phyloP scores from a whole-genome alignment of 2,797 vertebrate species.

The Masticophis lateralis region DNA sequence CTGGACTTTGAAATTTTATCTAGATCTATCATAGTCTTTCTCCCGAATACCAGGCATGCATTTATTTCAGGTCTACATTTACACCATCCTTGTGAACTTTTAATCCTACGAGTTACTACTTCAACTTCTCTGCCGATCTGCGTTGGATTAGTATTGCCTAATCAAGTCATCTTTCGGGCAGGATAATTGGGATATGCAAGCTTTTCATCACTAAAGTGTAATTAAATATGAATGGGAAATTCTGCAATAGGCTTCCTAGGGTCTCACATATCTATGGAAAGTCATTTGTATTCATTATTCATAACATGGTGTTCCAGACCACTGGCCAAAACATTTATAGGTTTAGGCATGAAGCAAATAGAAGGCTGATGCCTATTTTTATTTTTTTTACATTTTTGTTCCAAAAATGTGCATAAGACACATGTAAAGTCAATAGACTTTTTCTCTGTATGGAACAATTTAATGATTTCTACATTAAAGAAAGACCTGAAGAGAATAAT shows the following conservation, averaged over 20 bases:
- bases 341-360: neutral
- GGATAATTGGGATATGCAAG: neutral
- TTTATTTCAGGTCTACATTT: neutral
- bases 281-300: neutral
- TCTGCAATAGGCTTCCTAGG: neutral
- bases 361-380: neutral
- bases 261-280: neutral
- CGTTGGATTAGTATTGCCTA: neutral
- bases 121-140: neutral
- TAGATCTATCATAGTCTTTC: neutral
- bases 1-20: neutral
- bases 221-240: neutral
- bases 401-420: constrained; percentile 42
- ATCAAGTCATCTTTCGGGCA: neutral
- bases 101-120: neutral
- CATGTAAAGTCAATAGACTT: constrained; percentile 46
- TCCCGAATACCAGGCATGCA: neutral
- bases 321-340: rapidly evolving
- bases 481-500: neutral
- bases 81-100: neutral
- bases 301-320: neutral
- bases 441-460: constrained; percentile 17
- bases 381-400: constrained; percentile 27
- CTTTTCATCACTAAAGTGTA: neutral
- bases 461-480: constrained; percentile 30